A percentile compares a stretch with the other conserved stretches of the same genome.
Evolutionary conservation across 1,140 invertebrate genomes (phyloP).

Genomic region (Anastrepha obliqua): DNA sequence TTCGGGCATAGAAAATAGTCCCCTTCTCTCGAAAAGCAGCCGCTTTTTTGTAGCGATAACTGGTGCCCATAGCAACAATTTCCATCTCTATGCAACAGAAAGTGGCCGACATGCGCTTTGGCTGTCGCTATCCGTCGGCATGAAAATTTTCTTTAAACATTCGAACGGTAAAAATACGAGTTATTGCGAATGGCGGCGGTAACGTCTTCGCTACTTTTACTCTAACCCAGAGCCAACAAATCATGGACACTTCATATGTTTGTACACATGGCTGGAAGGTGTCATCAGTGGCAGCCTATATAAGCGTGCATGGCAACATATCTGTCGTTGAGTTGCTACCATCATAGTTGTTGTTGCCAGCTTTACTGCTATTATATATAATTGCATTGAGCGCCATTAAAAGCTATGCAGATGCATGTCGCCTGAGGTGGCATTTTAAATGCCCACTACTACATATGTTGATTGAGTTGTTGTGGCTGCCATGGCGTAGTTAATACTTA

Average conservation of each 20-base stretch:
- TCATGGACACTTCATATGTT: no score
- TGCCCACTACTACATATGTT: conserved; percentile 17
- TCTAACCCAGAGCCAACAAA: neutral
- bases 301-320: neutral
- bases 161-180: no score
- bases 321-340: neutral
- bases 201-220: conserved; percentile 37
- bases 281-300: neutral
- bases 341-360: neutral
- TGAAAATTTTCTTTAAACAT: no score
- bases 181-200: no score
- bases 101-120: no score
- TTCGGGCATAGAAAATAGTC: neutral
- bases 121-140: no score
- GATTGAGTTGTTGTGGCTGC: conserved; percentile 43
- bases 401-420: conserved; percentile 2
- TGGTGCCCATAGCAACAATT: conserved; percentile 27
- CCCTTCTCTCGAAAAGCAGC: neutral
- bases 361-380: neutral
- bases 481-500: conserved; percentile 40
- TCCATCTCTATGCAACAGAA: neutral
- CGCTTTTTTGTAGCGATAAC: neutral
- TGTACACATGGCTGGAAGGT: neutral
- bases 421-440: conserved; percentile 44
- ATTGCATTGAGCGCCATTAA: conserved; percentile 14